Conservation (phyloP, 1,140 invertebrate species). For the Bombus polaris region DNA sequence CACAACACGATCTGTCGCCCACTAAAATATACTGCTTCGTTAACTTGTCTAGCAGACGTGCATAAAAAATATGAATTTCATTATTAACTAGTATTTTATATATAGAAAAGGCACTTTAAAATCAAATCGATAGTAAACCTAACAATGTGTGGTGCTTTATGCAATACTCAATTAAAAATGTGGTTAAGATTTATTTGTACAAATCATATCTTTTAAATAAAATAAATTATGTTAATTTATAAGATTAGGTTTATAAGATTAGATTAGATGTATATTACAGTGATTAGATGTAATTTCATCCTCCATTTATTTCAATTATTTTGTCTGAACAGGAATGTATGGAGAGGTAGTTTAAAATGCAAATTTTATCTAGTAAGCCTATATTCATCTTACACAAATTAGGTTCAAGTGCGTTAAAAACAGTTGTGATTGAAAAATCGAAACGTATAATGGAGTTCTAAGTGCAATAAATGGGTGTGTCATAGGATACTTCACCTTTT, state of each 20-base stretch:
- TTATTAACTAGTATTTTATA: neutral
- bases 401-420: neutral
- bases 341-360: neutral
- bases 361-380: neutral
- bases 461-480: neutral
- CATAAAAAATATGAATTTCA: neutral
- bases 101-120: neutral
- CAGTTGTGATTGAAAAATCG: neutral
- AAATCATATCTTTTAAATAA: neutral
- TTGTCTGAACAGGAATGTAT: neutral
- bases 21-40: slow-evolving; percentile 1
- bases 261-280: too few relatives aligned
- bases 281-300: neutral
- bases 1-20: neutral
- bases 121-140: neutral
- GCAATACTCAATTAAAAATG: neutral
- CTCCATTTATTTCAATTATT: neutral
- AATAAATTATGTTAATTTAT: neutral
- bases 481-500: neutral
- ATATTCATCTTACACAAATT: neutral
- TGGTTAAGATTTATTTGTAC: neutral
- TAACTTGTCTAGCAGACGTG: neutral
- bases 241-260: neutral
- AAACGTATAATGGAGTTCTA: neutral
- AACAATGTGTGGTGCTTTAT: neutral